Base-by-base conservation (phyloP, 2,113 vertebrate species). In the Sinocyclocheilus anophthalmus region DNA sequence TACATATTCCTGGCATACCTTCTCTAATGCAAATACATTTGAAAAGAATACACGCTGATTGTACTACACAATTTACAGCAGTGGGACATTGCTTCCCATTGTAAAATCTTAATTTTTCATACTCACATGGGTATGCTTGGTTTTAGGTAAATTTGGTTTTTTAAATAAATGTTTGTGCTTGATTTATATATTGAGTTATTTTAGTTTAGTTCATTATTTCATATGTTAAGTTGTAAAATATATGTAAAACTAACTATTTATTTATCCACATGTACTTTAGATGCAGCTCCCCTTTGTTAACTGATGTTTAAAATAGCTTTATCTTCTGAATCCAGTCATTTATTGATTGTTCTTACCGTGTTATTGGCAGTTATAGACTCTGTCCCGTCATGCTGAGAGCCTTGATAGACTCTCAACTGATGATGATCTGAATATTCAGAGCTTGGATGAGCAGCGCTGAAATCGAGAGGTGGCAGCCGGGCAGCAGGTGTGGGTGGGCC, bases 381-480 rank as follows among this genome's bases (percentile, higher is more conserved):
- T 0, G 87, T 88, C 84, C 93, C 93, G 1, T 95, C 94, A 0
- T 87, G 94, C 87, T 95, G 95, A 20, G 94, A 88, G 80, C 92
- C 93, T 90, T 94, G 95, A 48, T 94, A 96, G 24, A 95, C 92
- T 86, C 94, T 89, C 87, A 96, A 91, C 69, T 95, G 94, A 72
- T 94, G 92, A 33, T 95, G 95, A 18, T 96, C 95, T 0, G 92
- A 76, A 84, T 95, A 95, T 85, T 96, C 95, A 50, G 92, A 84
- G 18, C 85, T 77, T 53, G 90, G 83, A 75, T 94, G 95, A 37
- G 92, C 91, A 4, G 93, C 77, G 80, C 87, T 92, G 45, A 95
- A 96, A 55, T 96, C 95, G 3, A 95, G 91, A n/a, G 94, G 88
- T 7, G 92, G 87, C 30, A 96, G 92, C 67, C 94, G 91, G 80